Percentiles rank a stretch among this genome's conserved stretches.
phyloP scores from a whole-genome alignment of 2,888 invertebrate species.

The Notodonta ziczac region DNA sequence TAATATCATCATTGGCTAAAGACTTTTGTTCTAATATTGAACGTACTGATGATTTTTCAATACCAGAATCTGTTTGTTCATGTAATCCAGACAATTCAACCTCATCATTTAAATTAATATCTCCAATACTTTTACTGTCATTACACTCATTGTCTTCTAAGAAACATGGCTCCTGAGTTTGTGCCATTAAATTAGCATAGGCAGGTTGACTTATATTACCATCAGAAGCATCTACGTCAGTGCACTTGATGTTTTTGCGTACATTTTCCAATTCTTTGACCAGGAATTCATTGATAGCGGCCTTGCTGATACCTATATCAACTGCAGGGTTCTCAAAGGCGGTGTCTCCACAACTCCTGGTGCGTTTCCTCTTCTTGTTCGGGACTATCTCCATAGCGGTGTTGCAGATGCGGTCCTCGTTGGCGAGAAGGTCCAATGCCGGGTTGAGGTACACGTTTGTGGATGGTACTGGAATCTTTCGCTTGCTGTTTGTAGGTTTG shows the following conservation, averaged over 20 bases:
- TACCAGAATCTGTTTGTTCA: constrained; percentile 44
- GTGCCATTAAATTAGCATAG: constrained; percentile 56
- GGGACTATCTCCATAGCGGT: constrained; percentile 79
- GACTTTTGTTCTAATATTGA: constrained; percentile 67
- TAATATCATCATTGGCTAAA: constrained; percentile 37
- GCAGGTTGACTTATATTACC: constrained; percentile 50
- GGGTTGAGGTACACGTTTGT: constrained; percentile 76
- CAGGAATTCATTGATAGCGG: constrained; percentile 68
- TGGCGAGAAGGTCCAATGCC: constrained; percentile 72
- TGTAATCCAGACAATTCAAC: constrained; percentile 35
- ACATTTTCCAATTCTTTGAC: constrained; percentile 75
- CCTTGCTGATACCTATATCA: constrained; percentile 68
- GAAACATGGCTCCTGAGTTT: background rate
- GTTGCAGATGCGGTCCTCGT: constrained; percentile 80
- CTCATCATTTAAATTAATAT: constrained; percentile 18
- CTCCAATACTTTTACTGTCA: background rate
- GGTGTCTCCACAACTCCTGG: constrained; percentile 64
- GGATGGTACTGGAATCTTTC: constrained; percentile 67
- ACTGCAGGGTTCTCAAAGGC: constrained; percentile 76
- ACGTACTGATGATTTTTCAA: constrained; percentile 23
- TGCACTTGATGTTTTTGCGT: constrained; percentile 55
- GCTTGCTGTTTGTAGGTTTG: constrained; percentile 64
- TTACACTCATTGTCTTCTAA: background rate
- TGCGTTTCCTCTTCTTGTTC: constrained; percentile 69
- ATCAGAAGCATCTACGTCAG: constrained; percentile 18